phyloP scores from a whole-genome alignment of 2,797 vertebrate genomes.

The Sebastes nivosus region DNA sequence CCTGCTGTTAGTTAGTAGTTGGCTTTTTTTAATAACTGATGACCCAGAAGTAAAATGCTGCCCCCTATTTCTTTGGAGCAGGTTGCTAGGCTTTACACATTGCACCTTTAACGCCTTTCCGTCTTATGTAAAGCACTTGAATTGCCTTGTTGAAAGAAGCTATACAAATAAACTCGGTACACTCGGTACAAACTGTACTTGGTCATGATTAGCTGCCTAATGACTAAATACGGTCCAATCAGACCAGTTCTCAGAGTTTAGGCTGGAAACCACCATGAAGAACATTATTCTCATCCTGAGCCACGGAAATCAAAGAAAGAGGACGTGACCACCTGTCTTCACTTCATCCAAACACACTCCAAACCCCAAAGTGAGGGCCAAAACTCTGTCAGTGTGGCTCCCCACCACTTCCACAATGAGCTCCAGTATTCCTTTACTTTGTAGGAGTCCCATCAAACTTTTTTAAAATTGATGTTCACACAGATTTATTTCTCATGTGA shows the following conservation, averaged over 20 bases:
- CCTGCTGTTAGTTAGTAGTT: background rate
- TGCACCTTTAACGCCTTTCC: background rate
- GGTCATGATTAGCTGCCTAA: background rate
- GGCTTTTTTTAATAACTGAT: background rate
- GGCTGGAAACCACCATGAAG: background rate
- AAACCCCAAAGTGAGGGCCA: conserved; percentile 38
- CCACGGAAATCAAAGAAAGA: background rate
- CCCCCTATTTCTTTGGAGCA: background rate
- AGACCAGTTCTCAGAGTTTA: background rate
- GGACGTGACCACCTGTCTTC: conserved; percentile 3
- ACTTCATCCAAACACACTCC: conserved; percentile 9
- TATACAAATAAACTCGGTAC: background rate
- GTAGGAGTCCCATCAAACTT: conserved; percentile 41
- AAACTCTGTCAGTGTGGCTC: conserved; percentile 29
- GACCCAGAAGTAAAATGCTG: background rate
- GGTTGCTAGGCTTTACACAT: background rate
- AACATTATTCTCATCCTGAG: conserved; percentile 2
- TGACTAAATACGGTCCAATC: background rate
- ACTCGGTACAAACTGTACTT: background rate
- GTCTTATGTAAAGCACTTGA: background rate
- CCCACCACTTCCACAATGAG: conserved; percentile 54
- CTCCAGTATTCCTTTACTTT: conserved; percentile 57
- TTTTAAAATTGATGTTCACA: conserved; percentile 14
- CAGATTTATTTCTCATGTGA: conserved; percentile 37
- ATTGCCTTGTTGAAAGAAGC: background rate